Evolutionary conservation across 2,113 vertebrate genomes (phyloP).

Genomic region (Ptilonorhynchus violaceus): DNA sequence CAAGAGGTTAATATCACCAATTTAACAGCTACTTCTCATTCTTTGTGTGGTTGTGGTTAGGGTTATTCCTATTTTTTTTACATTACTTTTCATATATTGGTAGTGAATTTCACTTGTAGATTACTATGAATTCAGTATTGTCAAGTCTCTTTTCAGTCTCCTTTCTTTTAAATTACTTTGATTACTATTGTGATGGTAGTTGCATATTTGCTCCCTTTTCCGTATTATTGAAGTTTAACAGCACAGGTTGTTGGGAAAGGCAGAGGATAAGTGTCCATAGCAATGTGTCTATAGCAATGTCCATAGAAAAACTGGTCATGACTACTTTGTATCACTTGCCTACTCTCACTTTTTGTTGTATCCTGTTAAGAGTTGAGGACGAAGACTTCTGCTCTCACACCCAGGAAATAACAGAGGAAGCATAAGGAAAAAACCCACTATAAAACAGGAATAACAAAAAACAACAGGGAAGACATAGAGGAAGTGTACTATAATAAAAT

Average conservation of each 20-base stretch:
- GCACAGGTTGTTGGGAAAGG: background rate
- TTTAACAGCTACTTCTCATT: background rate
- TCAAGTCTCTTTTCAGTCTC: background rate
- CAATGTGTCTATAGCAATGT: no score
- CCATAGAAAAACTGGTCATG: background rate
- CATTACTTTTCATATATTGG: background rate
- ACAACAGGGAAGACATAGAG: background rate
- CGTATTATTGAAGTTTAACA: background rate
- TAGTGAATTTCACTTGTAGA: background rate
- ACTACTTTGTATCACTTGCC: background rate
- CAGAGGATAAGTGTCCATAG: background rate
- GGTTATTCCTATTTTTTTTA: background rate
- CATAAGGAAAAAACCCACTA: accelerated
- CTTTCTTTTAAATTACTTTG: background rate
- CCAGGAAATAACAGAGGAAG: background rate
- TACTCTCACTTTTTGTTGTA: background rate
- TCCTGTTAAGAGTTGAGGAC: background rate
- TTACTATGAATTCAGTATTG: background rate
- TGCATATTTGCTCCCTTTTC: background rate
- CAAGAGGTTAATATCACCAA: background rate
- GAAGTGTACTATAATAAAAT: background rate
- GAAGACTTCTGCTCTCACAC: background rate
- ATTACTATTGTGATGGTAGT: background rate
- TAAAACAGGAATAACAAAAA: background rate
- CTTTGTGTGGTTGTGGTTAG: background rate